Evolutionary conservation across 2,113 vertebrate genomes (phyloP).

Genomic region (Verasper variegatus): DNA sequence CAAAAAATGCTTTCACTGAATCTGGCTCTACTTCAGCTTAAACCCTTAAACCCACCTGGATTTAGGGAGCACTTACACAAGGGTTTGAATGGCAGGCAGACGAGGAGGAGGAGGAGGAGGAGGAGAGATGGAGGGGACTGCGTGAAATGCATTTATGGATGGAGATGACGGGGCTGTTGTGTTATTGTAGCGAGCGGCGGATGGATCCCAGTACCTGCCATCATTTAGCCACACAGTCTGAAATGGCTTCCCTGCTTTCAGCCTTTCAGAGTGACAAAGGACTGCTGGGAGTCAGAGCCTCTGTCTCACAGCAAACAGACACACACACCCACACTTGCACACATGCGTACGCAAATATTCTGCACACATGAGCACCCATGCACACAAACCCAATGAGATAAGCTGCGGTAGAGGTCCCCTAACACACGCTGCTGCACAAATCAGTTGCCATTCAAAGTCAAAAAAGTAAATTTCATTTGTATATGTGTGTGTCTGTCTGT

Average conservation of each 20-base stretch:
- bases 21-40: constrained; percentile 15
- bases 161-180: constrained; percentile 68
- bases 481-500: neutral
- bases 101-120: neutral
- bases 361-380: constrained; percentile 47
- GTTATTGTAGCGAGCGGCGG: constrained; percentile 61
- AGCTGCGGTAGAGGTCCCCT: constrained; percentile 23
- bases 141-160: constrained; percentile 69
- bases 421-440: constrained; percentile 29
- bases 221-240: constrained; percentile 67
- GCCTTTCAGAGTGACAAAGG: constrained; percentile 73
- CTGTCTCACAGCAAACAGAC: constrained; percentile 42
- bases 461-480: constrained; percentile 14
- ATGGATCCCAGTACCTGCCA: constrained; percentile 71
- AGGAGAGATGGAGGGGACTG: constrained; percentile 22
- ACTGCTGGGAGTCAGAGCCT: constrained; percentile 69
- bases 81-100: constrained; percentile 60
- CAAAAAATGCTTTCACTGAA: constrained; percentile 33
- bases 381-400: constrained; percentile 54
- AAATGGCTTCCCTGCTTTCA: constrained; percentile 67
- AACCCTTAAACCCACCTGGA: constrained; percentile 16
- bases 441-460: constrained; percentile 47
- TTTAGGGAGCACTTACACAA: constrained; percentile 43
- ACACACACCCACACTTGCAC: constrained; percentile 11
- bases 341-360: constrained; percentile 49